phyloP scores from a whole-genome alignment of 2,888 invertebrate species.

The Metopia argyrocephala region DNA sequence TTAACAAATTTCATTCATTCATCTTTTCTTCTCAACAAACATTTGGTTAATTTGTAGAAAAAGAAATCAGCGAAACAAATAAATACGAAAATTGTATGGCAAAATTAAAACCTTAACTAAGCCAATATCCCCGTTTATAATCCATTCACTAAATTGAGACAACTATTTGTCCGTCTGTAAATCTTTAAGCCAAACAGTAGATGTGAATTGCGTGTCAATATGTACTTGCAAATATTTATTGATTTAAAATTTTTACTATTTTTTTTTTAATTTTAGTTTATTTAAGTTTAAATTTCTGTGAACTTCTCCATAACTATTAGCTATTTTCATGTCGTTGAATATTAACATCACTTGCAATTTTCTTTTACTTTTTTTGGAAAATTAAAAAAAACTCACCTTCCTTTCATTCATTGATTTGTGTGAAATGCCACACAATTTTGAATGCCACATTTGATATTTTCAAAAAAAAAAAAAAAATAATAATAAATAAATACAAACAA shows the following conservation, averaged over 20 bases:
- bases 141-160: background rate
- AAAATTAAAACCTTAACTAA: background rate
- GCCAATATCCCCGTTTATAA: background rate
- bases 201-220: conserved; percentile 56
- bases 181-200: background rate
- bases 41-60: conserved; percentile 52
- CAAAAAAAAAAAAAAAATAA: no score
- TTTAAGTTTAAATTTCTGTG: conserved; percentile 10
- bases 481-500: conserved; percentile 5
- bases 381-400: background rate
- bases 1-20: background rate
- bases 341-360: background rate
- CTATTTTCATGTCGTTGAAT: background rate
- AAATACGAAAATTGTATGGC: background rate
- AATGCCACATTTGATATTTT: background rate
- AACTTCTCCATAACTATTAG: conserved; percentile 49
- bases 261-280: background rate
- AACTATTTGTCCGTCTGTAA: background rate
- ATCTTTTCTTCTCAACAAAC: background rate
- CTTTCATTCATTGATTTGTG: background rate
- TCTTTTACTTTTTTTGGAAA: background rate
- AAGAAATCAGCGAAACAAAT: conserved; percentile 34
- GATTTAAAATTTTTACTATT: no score
- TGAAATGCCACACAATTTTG: background rate
- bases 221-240: conserved; percentile 55